phyloP scores from a whole-genome alignment of 30 jellyfish, hydroid and myxozoan species.

The Chironex yamaguchii region DNA sequence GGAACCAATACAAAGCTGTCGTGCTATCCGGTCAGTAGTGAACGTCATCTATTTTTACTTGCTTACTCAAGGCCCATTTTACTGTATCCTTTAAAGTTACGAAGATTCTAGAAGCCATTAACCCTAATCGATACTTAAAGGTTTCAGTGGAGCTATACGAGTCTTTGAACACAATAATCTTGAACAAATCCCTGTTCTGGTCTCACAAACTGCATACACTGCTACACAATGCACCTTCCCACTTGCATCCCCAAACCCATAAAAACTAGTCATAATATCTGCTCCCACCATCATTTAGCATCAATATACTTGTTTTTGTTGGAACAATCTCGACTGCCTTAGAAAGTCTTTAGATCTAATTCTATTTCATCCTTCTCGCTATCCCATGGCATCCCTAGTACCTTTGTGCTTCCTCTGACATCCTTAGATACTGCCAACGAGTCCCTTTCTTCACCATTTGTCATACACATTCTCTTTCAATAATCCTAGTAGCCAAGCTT shows the following conservation, averaged over 20 bases:
- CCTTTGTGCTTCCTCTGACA: neutral
- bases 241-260: constrained; percentile 29
- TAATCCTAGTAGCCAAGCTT: neutral
- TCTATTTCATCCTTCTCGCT: constrained; percentile 28
- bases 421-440: neutral
- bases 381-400: too few species aligned
- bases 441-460: too few species aligned
- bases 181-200: too few species aligned
- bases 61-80: neutral
- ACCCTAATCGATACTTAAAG: constrained; percentile 32
- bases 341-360: neutral
- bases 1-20: too few species aligned
- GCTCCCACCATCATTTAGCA: neutral
- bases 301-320: constrained; percentile 23
- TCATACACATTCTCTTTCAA: neutral
- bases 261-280: neutral
- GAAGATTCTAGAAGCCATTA: constrained; percentile 34
- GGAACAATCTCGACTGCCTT: neutral
- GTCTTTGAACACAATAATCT: too few species aligned
- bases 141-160: constrained; percentile 58
- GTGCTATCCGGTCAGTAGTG: too few species aligned
- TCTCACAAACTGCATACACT: constrained; percentile 5
- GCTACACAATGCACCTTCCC: constrained; percentile 24
- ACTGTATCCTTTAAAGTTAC: neutral
- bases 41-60: too few species aligned